Conservation (phyloP, 2,888 invertebrate genomes). For the Bellardia pandia region DNA sequence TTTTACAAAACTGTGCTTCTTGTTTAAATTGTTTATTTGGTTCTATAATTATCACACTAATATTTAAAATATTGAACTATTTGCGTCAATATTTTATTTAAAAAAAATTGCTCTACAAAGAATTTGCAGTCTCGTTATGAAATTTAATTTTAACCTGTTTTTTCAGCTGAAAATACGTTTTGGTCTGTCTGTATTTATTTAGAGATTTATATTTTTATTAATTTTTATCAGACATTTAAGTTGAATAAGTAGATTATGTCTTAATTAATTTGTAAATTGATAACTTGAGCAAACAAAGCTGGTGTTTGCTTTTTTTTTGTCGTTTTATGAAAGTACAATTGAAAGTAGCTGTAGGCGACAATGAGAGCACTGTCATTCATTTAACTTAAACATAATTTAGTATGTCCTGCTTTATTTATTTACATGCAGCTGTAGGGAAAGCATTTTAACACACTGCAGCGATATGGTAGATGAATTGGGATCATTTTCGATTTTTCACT, state of each 20-base stretch:
- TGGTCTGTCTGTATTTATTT: not conserved
- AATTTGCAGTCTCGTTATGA: not conserved
- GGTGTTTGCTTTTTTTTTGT: not conserved
- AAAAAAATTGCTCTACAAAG: not conserved
- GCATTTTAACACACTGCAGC: too few species aligned
- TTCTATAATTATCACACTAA: slow-evolving; percentile 13
- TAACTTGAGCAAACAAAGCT: slow-evolving; percentile 4
- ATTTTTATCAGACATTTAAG: not conserved
- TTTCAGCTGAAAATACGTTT: not conserved
- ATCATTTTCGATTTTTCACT: too few species aligned
- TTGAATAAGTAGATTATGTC: slow-evolving; percentile 10
- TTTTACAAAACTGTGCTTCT: not conserved
- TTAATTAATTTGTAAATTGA: slow-evolving; percentile 23
- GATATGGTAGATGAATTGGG: too few species aligned
- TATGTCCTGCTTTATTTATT: too few species aligned
- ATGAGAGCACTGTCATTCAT: too few species aligned
- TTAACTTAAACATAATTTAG: too few species aligned
- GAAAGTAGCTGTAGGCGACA: not conserved
- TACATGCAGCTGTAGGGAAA: too few species aligned
- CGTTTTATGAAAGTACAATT: not conserved
- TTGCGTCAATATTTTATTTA: slow-evolving; percentile 41
- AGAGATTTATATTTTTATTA: not conserved
- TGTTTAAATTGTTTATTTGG: slow-evolving; percentile 49
- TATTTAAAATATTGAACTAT: slow-evolving; percentile 23
- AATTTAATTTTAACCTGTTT: not conserved